Evolutionary conservation across 2,113 vertebrate species (phyloP), one percentile per base, ranked within the genome.

Genomic region (Illadopsis cleaveri): DNA sequence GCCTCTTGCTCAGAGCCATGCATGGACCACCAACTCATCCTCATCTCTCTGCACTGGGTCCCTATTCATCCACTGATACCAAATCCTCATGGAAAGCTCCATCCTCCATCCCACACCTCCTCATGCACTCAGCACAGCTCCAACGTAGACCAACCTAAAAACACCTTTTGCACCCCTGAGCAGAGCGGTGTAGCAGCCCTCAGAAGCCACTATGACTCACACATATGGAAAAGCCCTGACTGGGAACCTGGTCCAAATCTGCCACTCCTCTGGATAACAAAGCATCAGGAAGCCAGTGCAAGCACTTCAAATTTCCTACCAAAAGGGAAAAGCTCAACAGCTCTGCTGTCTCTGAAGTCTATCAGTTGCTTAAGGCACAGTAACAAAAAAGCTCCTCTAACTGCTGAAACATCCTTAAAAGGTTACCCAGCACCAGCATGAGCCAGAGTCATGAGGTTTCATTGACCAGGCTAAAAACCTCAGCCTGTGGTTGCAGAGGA

Each of bases 1-100:
- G 10, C 56, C 19, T 11, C 1, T 0, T 31, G 40, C 66, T 54
- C 0, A 0, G 22, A 72, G 50, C 54, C 68, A 25, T 1, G 1
- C 30, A 47, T 0, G 1, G 40, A 54, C 62, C 2, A 12, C 20
- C 27, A 6, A 24, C 28, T 66, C 42, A 18, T 31, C 64, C 30
- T 69, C 47, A 9, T 28, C 51, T 11, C 66, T 28, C 47, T 30
- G 30, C 12, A 1, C 2, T 0, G 0, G 5, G 25, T 42, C 44
- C 12, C 22, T 38, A 6, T 30, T 35, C n/a, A 50, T 65, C 45
- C 4, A 3, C 7, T 22, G 35, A 17, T 35, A 19, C 37, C 61
- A 61, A 84, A 54, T 6, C 21, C 44, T 16, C 14, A 25, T 27
- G 1, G 12, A 35, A 90, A 61, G 22, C 38, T 54, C 16, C 45